These are phyloP conservation scores for Papilio demoleus DNA, from an alignment of 2,888 invertebrate genomes.

Conservation along the genomic window DNA sequence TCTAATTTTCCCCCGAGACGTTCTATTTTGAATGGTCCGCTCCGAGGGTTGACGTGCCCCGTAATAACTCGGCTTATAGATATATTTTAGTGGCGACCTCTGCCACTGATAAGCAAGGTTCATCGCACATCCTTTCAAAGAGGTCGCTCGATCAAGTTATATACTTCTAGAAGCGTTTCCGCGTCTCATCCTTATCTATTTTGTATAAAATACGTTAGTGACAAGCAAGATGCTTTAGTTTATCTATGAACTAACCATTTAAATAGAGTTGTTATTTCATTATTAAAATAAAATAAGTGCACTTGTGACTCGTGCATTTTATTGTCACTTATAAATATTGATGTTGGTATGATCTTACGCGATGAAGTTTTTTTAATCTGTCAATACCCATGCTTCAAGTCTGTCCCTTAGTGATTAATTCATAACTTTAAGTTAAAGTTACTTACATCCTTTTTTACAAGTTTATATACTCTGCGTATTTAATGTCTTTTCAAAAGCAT, in stretches of 20 bases:
- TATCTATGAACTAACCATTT: too few species aligned
- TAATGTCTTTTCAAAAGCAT: not conserved
- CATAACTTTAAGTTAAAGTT: too few species aligned
- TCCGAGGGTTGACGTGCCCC: not conserved
- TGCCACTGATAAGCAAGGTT: conserved; percentile 46
- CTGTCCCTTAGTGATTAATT: too few species aligned
- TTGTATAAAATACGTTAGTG: conserved; percentile 5
- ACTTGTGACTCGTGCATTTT: too few species aligned
- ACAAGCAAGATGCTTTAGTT: conserved; percentile 11
- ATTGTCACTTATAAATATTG: too few species aligned
- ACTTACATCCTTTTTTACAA: not conserved
- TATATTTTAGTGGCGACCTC: conserved; percentile 24
- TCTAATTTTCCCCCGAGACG: not conserved
- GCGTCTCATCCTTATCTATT: conserved; percentile 26
- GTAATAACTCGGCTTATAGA: conserved; percentile 1
- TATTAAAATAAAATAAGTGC: too few species aligned
- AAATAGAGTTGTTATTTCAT: too few species aligned
- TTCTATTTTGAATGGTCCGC: conserved; percentile 8
- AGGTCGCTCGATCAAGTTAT: conserved; percentile 14
- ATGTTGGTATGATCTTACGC: too few species aligned
- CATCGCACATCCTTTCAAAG: conserved; percentile 47
- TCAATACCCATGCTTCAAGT: too few species aligned
- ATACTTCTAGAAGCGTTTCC: conserved; percentile 15
- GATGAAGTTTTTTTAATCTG: too few species aligned
- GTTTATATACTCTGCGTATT: not conserved